Evolutionary conservation across 2,113 vertebrate species (phyloP), one percentile per base, ranked within the genome.

Genomic region (Marcusenius ussheri): DNA sequence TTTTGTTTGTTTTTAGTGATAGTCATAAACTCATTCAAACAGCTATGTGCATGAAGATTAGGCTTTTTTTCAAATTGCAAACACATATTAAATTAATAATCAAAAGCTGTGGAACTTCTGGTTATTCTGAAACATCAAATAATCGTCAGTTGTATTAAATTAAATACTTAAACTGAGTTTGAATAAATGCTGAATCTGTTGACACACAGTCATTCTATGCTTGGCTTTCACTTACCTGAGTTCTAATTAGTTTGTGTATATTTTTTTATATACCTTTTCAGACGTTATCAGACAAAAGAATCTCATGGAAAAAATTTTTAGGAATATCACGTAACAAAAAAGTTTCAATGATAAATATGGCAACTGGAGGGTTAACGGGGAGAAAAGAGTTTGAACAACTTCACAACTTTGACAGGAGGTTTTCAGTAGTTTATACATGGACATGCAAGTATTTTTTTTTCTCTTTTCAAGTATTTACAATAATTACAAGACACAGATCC

Each of bases 401-500:
- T 45, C 91, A 85, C 94, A 95, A 95, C 96, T 96, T 95, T 95
- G 95, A 94, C 94, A 45, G 95, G 95, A 96, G 93, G 94, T 95
- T 94, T 93, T 96, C 94, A 94, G 93, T 95, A 94, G 94, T 93
- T 96, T 96, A 95, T 96, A 96, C 95, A 96, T 95, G 95, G 95
- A 96, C 96, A 96, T 96, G 96, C 96, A 96, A 95, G 95, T 96
- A 94, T 92, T 95, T 95, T 50, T 95, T 49, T 96, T 95, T 94
- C 94, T 94, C 95, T 93, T 94, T 95, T 94, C 93, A 95, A 94
- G 89, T 96, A 96, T 96, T 96, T 96, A 97, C 96, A 96, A 94
- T 96, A 96, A 96, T 96, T 96, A 96, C 96, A 96, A 89, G 95
- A 96, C 94, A 95, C 95, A 95, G 93, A 94, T 96, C 95, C 95